Base-by-base conservation (phyloP, 2,888 invertebrate genomes). In the Marasmarcha lunaedactyla region DNA sequence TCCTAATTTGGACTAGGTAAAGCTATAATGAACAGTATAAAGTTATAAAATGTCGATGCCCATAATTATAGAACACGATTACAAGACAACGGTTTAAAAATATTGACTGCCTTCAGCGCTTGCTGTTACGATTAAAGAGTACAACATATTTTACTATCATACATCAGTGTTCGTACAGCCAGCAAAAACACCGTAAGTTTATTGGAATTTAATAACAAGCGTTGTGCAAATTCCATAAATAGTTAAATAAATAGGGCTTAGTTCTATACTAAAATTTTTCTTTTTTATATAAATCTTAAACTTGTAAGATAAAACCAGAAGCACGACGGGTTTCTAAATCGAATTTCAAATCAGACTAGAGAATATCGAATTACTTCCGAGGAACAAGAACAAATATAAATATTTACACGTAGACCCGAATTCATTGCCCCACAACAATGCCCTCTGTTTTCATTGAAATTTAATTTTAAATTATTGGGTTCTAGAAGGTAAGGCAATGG, bases 341-440 rank as follows among this genome's bases (percentile, higher is more conserved):
- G 7, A 3, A 20, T 20, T 7, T 5, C 20, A 20, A 5, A 20
- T 20, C 20, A 53, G 54, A 47, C 55, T 42, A 44, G 42, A 55
- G 55, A 62, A 66, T 71, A 70, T 72, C 65, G 55, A 59, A 64
- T 74, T 71, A 71, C 73, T 71, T 68, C 69, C 63, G 57, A 63
- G 62, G 63, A 60, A 50, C 30, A 30, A 30, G 11, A 20, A 20
- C 20, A 59, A 54, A 55, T 20, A 59, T 52, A 50, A 63, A 63
- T 65, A 63, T 63, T 63, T 64, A 63, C 70, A 66, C 67, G 64
- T 64, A 62, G 50, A 53, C 43, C 41, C 45, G 42, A 46, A 47
- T 61, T 54, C 62, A 65, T 66, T 63, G 63, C 57, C 54, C 53
- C 43, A 49, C 48, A 48, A 65, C 66, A 69, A 67, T 63, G 63